Conservation (phyloP, 1,140 invertebrate genomes). For the Caenorhabditis elegans region DNA sequence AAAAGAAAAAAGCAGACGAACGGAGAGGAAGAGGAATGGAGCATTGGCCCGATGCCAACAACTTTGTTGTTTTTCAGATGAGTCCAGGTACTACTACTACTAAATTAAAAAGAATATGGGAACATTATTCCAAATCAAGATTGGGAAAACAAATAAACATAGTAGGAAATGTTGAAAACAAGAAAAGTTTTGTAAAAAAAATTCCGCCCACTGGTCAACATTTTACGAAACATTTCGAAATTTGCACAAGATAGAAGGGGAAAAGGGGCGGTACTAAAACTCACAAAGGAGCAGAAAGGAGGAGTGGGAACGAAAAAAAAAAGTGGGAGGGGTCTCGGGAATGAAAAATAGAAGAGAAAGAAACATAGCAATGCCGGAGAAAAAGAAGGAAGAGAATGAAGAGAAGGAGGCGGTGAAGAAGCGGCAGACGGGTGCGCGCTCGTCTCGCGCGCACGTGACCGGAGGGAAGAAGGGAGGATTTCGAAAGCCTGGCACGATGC, state of each 20-base stretch:
- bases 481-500: constrained; percentile 31
- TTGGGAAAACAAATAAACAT: too few relatives aligned
- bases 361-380: background rate
- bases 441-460: constrained; percentile 23
- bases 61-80: constrained; percentile 23
- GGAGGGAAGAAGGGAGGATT: constrained; percentile 13
- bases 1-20: background rate
- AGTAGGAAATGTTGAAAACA: background rate
- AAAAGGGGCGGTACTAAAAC: background rate
- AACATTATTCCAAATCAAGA: too few relatives aligned
- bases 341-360: background rate
- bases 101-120: too few relatives aligned
- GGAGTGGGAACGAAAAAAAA: background rate
- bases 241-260: background rate
- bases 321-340: constrained; percentile 3
- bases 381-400: background rate
- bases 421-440: constrained; percentile 15
- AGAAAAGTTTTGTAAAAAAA: too few relatives aligned
- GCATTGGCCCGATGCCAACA: background rate
- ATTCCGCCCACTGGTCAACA: background rate
- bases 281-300: background rate
- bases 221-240: constrained; percentile 26
- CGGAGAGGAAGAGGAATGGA: background rate
- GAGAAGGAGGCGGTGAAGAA: background rate
- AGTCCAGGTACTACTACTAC: background rate